phyloP scores from a whole-genome alignment of 2,888 invertebrate species.

The Eupithecia pulchellata region DNA sequence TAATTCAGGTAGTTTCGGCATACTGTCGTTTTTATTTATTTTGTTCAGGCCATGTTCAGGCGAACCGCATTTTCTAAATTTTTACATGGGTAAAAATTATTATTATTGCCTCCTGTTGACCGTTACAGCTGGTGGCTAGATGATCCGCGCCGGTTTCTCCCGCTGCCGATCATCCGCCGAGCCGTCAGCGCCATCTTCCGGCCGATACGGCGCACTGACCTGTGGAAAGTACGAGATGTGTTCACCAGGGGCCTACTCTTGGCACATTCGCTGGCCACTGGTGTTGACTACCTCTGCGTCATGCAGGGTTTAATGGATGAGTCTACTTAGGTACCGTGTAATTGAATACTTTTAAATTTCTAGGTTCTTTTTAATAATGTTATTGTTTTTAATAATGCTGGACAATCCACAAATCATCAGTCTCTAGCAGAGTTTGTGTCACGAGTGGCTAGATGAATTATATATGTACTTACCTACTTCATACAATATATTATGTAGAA shows the following conservation, averaged over 20 bases:
- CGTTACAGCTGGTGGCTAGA: slow-evolving; percentile 69
- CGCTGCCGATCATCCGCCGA: slow-evolving; percentile 61
- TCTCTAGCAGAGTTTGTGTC: too few species aligned
- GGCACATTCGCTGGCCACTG: slow-evolving; percentile 77
- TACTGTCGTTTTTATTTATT: not conserved
- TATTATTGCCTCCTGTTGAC: not conserved
- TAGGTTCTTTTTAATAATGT: too few species aligned
- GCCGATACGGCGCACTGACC: slow-evolving; percentile 55
- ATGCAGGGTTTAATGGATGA: slow-evolving; percentile 80
- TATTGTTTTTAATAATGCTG: too few species aligned
- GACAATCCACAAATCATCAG: too few species aligned
- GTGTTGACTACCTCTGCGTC: slow-evolving; percentile 79
- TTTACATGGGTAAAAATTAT: not conserved
- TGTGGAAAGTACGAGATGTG: slow-evolving; percentile 79
- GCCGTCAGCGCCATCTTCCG: slow-evolving; percentile 55
- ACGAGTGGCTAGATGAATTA: too few species aligned
- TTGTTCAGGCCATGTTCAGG: not conserved
- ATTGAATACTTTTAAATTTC: too few species aligned
- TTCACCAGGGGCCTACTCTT: slow-evolving; percentile 74
- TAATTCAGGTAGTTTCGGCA: not conserved
- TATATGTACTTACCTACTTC: too few species aligned
- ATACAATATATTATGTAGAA: too few species aligned
- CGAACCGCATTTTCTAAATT: not conserved
- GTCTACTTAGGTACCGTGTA: slow-evolving; percentile 29
- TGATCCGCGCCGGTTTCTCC: slow-evolving; percentile 69